Conservation (phyloP, 2,113 vertebrate species). For the Bubo scandiacus region DNA sequence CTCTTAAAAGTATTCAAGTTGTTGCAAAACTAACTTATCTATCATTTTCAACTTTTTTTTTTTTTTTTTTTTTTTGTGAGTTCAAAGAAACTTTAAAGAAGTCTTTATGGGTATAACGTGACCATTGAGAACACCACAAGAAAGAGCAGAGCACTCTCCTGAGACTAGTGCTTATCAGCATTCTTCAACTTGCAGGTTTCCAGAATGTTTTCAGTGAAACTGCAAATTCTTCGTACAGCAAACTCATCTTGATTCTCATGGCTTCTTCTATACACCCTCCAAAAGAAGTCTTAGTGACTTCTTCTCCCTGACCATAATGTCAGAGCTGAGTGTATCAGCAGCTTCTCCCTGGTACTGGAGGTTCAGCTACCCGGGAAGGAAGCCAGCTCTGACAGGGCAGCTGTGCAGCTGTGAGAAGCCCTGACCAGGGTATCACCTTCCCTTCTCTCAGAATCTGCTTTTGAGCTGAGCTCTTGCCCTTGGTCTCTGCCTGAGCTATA, state of each 20-base stretch:
- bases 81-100: not conserved
- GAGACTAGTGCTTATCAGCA: not conserved
- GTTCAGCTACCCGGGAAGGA: not conserved
- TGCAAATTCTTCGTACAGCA: not conserved
- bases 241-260: not conserved
- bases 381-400: rapidly evolving
- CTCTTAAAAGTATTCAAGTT: not conserved
- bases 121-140: not conserved
- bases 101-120: not conserved
- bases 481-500: rapidly evolving
- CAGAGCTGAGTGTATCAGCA: not conserved
- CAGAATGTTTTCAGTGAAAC: not conserved
- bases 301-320: not conserved
- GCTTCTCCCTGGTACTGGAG: rapidly evolving
- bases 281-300: not conserved
- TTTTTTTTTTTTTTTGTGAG: not conserved
- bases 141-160: not conserved
- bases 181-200: rapidly evolving
- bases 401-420: not conserved
- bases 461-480: not conserved
- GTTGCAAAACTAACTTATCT: not conserved
- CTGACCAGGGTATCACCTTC: not conserved
- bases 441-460: rapidly evolving
- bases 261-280: not conserved
- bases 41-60: not conserved